Conservation (phyloP, 2,797 vertebrate genomes). For the Sternotherus odoratus region DNA sequence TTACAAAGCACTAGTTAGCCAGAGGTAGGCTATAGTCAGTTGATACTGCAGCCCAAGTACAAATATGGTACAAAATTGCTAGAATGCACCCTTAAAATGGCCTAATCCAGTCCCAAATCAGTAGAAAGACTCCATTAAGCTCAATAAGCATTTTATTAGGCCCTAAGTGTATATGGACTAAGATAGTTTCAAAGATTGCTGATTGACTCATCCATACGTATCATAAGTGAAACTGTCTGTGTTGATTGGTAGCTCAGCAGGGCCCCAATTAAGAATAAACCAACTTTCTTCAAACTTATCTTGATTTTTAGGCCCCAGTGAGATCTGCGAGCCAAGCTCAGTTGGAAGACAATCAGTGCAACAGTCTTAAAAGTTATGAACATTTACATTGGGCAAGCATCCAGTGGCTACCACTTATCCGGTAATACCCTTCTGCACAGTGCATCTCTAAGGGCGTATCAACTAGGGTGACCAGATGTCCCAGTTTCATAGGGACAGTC, state of each 20-base stretch:
- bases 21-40: neutral
- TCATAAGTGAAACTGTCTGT: neutral
- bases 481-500: too few species aligned
- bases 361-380: neutral
- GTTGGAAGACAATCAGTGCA: neutral
- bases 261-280: neutral
- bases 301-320: neutral
- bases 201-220: neutral
- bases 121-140: neutral
- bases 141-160: neutral
- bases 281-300: neutral
- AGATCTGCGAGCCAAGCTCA: neutral
- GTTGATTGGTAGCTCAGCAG: neutral
- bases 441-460: neutral
- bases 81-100: neutral
- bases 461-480: neutral
- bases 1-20: neutral
- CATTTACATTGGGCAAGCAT: neutral
- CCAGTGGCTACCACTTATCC: neutral
- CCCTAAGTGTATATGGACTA: neutral
- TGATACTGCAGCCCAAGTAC: neutral
- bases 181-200: neutral
- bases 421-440: neutral
- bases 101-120: neutral
- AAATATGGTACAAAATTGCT: neutral